Base-by-base conservation (phyloP, 2,888 invertebrate species). In the Cheilosia vernalis region DNA sequence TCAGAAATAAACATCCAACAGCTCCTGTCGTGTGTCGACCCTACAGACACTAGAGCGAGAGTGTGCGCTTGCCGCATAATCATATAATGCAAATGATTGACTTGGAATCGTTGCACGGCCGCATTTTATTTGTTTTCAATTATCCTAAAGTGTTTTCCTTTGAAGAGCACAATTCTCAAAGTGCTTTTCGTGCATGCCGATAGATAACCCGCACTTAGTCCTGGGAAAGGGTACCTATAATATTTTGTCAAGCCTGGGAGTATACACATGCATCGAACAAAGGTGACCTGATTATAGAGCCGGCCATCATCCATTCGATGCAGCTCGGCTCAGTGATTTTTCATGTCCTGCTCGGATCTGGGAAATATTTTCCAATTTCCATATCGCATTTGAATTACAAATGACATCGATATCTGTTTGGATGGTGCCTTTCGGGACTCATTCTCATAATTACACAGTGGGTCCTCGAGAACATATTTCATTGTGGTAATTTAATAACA, bases 101-200 rank as follows among this genome's bases (percentile, higher is more conserved):
- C 72, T 83, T 83, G 56, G 49, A 55, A 72, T 66, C 72, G 53
- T 55, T 56, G 21, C 17, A 40, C 58, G 49, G 79, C 79, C 63
- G 55, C 51, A 69, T 58, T 56, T 51, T 84, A 74, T 84, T 84
- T 84, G 70, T 60, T 84, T 84, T 84, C 69, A 79, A 84, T 84
- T 80, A 80, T 61, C 69, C 42, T 27, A 66, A 69, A 84, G 60
- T 70, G 80, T 80, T 74, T 70, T 60, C 13, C 70, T 21, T 70
- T 70, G 53, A 69, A 79, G 19, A 24, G 58, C 51, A 55, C 49
- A 47, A 78, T 72, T 61, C 33, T 33, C 63, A 73, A 64, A 61
- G 67, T 53, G 55, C 47, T n/a, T 51, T 67, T 67, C 58, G 30
- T 67, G 61, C 21, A 19, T 67, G 55, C 49, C 47, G 44, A 47